Conservation (phyloP, 2,113 vertebrate genomes). For the human region GRCh38 chr12:126273001-126273500, state of each 20-base stretch:
- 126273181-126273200: background rate
- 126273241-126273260: background rate
- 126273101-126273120: background rate
- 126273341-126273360: background rate
- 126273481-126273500: background rate
- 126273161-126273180: background rate
- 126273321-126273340: background rate
- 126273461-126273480: background rate
- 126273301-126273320: background rate
- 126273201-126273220: background rate
- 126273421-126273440: background rate
- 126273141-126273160: background rate
- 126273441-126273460: background rate
- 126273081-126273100: background rate
- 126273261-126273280: background rate
- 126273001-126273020: background rate
- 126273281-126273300: background rate
- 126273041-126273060: background rate
- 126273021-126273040: background rate
- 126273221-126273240: background rate
- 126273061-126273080: background rate
- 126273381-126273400: background rate
- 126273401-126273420: background rate
- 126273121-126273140: background rate
- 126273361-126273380: background rate